Percentiles rank a stretch among this genome's conserved stretches.
phyloP scores from a whole-genome alignment of 2,113 vertebrate species.

The Peromyscus californicus region DNA sequence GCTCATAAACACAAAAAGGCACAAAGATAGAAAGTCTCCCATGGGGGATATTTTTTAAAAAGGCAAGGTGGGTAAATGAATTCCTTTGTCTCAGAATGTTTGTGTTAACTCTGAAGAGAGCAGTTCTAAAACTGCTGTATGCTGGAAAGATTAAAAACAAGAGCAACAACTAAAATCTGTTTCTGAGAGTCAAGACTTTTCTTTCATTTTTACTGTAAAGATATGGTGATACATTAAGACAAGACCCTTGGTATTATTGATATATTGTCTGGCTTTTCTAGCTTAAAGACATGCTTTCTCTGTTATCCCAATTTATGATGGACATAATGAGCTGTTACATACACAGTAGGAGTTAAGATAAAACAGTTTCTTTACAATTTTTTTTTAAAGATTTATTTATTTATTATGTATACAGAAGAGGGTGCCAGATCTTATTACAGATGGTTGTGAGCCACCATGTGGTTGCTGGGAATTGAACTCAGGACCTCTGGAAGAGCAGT shows the following conservation, averaged over 20 bases:
- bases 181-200: conserved; percentile 10
- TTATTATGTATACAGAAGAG: too few relatives aligned
- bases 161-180: background rate
- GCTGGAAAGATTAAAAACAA: conserved; percentile 9
- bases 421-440: too few relatives aligned
- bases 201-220: background rate
- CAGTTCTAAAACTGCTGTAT: conserved; percentile 11
- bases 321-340: background rate
- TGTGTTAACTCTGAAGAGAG: background rate
- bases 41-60: background rate
- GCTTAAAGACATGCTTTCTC: background rate
- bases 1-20: background rate
- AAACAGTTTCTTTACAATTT: background rate
- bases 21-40: background rate
- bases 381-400: too few relatives aligned
- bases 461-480: too few relatives aligned
- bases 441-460: too few relatives aligned
- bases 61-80: background rate
- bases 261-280: background rate
- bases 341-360: background rate
- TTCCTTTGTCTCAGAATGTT: background rate
- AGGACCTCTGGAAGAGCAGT: too few relatives aligned
- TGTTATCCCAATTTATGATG: background rate
- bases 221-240: background rate
- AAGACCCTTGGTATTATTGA: background rate